Conservation (phyloP, 1,140 invertebrate genomes). For the Tribolium castaneum region DNA sequence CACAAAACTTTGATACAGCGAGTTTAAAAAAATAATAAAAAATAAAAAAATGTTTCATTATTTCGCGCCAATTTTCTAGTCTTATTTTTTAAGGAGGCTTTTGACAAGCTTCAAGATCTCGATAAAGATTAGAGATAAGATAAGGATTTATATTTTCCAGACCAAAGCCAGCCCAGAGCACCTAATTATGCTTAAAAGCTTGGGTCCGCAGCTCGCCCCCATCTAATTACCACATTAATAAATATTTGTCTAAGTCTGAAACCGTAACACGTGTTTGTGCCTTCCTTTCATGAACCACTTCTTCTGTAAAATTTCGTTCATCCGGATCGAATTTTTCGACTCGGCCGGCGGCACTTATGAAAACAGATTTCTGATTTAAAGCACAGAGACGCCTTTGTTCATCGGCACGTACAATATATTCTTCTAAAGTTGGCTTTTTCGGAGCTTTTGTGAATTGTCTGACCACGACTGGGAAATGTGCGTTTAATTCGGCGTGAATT, state of each 20-base stretch:
- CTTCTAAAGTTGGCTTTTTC: conserved; percentile 28
- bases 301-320: conserved; percentile 28
- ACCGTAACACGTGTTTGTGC: conserved; percentile 21
- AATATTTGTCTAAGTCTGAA: conserved; percentile 15
- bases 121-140: too few relatives aligned
- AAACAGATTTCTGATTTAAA: conserved; percentile 31
- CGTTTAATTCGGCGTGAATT: conserved; percentile 30
- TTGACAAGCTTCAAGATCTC: too few relatives aligned
- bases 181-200: not conserved
- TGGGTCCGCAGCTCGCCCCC: not conserved
- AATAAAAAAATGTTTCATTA: too few relatives aligned
- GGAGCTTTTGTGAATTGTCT: conserved; percentile 20
- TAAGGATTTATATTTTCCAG: too few relatives aligned
- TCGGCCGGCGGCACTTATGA: conserved; percentile 11
- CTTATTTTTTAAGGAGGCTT: too few relatives aligned
- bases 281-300: conserved; percentile 21
- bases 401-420: conserved; percentile 30
- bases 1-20: too few relatives aligned
- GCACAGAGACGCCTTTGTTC: conserved; percentile 16
- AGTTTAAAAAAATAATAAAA: too few relatives aligned
- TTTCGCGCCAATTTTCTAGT: too few relatives aligned
- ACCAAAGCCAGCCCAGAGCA: too few relatives aligned
- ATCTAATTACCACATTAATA: conserved; percentile 19
- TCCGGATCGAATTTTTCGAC: conserved; percentile 22
- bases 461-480: not conserved